Evolutionary conservation across 2,113 vertebrate species (phyloP), one percentile per base, ranked within the genome.

Genomic region (Gallinago jamesoni): DNA sequence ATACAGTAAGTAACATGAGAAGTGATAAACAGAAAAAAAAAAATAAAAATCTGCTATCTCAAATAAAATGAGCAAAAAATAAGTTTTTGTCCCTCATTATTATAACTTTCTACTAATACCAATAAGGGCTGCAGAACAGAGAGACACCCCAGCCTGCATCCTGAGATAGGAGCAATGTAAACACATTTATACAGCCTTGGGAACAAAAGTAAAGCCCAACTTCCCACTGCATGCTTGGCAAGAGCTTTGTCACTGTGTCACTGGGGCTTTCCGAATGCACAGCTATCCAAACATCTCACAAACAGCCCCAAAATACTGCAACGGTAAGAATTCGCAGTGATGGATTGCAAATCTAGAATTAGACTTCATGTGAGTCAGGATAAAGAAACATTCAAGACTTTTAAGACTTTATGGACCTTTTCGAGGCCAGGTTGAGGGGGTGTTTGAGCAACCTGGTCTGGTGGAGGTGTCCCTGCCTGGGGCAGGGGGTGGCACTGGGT

Each of bases 161-260:
- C 93, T 91, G 85, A 91, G 93, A 94, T 91, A 96, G 90, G 39
- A 87, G 47, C 30, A 89, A 55, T 72, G n/a, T 95, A 96, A 97
- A 90, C 85, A 92, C 52, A 55, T 93, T 87, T 91, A 87, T 57
- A 91, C 21, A 85, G 55, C 11, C 83, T 81, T 94, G 91, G 80
- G 84, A 64, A 87, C 86, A 85, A 94, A 84, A 74, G 47, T 70
- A 68, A 73, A 89, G 88, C 84, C 88, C 81, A 92, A 10, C 89
- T 96, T 96, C 81, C 77, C 84, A 90, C 74, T 90, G 93, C 89
- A 97, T 80, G 56, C 80, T 84, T 94, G 90, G 59, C 70, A 95
- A 80, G 52, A 79, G 22, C 53, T 39, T 39, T 39, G 39, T 39
- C 39, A 39, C 39, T 39, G 27, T 78, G 70, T 80, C 74, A 78